Conservation (phyloP, 2,888 invertebrate species). For the Caenorhabditis sp. region DNA sequence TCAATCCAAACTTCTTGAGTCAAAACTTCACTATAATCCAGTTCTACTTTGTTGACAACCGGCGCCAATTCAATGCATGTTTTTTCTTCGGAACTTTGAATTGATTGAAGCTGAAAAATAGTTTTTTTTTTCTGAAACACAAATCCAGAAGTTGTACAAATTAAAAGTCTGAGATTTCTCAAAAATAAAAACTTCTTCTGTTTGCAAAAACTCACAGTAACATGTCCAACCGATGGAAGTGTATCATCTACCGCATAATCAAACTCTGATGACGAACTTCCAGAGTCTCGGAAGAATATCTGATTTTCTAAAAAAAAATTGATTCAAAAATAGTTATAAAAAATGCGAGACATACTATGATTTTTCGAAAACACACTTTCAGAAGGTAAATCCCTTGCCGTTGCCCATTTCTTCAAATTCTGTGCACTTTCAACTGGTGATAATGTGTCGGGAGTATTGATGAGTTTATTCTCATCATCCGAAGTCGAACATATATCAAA, state of each 20-base stretch:
- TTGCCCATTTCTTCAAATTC: conserved; percentile 34
- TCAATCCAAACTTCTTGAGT: neutral
- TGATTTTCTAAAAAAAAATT: neutral
- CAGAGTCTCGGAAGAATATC: conserved; percentile 1
- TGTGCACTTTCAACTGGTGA: conserved; percentile 15
- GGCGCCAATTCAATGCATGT: neutral
- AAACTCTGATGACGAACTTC: conserved; percentile 2
- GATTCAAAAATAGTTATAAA: no score
- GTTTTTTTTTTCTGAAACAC: neutral
- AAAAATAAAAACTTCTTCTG: no score
- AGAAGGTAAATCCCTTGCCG: conserved; percentile 18
- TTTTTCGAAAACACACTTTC: neutral
- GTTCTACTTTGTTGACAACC: neutral
- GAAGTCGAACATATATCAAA: conserved; percentile 27
- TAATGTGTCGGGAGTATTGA: conserved; percentile 7
- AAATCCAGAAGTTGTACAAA: no score
- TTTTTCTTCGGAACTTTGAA: neutral
- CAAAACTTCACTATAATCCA: conserved; percentile 1
- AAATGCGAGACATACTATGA: no score
- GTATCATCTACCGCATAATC: conserved; percentile 9
- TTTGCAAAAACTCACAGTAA: neutral
- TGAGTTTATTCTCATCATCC: conserved; percentile 20
- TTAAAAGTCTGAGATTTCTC: no score
- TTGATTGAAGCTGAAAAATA: neutral
- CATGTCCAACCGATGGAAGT: conserved; percentile 15